These are phyloP conservation scores for Phalacrocorax pelagicus DNA, from an alignment of 2,113 vertebrate genomes.

Conservation along the genomic window DNA sequence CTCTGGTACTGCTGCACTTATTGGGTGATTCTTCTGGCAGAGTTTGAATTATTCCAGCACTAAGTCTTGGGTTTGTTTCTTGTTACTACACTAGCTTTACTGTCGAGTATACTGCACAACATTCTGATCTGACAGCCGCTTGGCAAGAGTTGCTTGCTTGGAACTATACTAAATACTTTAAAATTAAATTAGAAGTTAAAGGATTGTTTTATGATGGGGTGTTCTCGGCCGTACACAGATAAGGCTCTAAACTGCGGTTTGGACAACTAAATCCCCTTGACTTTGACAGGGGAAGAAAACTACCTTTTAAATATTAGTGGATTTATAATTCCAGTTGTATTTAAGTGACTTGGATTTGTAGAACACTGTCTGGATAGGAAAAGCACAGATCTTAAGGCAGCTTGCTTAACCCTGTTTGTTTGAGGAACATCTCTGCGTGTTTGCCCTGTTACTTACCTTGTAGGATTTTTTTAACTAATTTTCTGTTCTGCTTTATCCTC, in stretches of 20 bases:
- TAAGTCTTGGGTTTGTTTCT: not conserved
- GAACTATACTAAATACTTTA: not conserved
- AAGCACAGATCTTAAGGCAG: not conserved
- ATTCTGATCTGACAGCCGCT: not conserved
- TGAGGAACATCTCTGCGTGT: not conserved
- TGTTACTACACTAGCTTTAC: not conserved
- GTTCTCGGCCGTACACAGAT: not conserved
- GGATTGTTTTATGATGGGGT: not conserved
- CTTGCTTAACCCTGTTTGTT: not conserved
- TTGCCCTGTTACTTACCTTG: not conserved
- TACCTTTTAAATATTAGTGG: not conserved
- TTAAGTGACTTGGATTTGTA: not conserved
- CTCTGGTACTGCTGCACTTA: not conserved
- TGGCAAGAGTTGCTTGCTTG: not conserved
- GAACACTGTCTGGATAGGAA: not conserved
- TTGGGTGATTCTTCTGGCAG: not conserved
- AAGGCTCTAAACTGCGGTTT: not conserved
- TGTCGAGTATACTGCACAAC: not conserved
- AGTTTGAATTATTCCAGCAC: not conserved
- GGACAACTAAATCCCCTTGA: not conserved
- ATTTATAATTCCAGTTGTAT: not conserved
- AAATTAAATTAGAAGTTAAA: not conserved
- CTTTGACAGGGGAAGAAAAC: not conserved
- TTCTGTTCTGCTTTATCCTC: not conserved
- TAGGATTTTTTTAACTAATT: not conserved